Evolutionary conservation across 1,140 invertebrate species (phyloP).

Genomic region (Pseudomyrmex gracilis): DNA sequence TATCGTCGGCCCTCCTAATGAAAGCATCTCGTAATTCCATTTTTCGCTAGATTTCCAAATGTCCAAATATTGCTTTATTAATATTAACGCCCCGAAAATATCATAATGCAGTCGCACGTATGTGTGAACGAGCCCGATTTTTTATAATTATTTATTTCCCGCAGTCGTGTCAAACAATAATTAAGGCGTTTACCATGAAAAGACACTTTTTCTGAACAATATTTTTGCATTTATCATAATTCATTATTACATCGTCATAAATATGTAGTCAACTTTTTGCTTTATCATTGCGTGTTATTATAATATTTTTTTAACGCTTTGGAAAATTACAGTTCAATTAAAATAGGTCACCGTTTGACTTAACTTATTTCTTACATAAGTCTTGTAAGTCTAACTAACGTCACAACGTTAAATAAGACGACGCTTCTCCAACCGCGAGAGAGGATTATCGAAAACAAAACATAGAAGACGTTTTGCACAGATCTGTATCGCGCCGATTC

Average conservation of each 20-base stretch:
- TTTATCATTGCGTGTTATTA: neutral
- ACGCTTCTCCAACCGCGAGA: no score
- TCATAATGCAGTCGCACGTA: conserved; percentile 38
- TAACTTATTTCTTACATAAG: conserved; percentile 6
- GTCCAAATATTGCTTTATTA: conserved; percentile 61
- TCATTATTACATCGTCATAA: conserved; percentile 45
- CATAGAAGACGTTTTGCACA: neutral
- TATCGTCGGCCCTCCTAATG: conserved; percentile 46
- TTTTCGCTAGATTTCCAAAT: conserved; percentile 52
- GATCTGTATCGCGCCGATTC: conserved; percentile 6
- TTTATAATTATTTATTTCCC: conserved; percentile 56
- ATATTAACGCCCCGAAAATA: conserved; percentile 57
- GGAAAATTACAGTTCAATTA: conserved; percentile 1
- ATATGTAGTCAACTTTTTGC: conserved; percentile 46
- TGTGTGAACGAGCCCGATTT: conserved; percentile 9
- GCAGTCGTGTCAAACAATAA: conserved; percentile 26
- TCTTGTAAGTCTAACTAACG: neutral
- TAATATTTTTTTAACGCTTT: conserved; percentile 6
- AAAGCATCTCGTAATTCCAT: conserved; percentile 57
- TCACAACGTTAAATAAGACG: neutral
- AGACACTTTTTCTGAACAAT: conserved; percentile 19
- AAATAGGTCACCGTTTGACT: conserved; percentile 44
- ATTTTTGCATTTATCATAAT: conserved; percentile 44
- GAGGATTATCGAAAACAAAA: neutral
- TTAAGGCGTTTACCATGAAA: conserved; percentile 32